These are phyloP conservation scores for Lutraria rhynchaena DNA, from an alignment of 1,140 invertebrate species.

Conservation along the genomic window DNA sequence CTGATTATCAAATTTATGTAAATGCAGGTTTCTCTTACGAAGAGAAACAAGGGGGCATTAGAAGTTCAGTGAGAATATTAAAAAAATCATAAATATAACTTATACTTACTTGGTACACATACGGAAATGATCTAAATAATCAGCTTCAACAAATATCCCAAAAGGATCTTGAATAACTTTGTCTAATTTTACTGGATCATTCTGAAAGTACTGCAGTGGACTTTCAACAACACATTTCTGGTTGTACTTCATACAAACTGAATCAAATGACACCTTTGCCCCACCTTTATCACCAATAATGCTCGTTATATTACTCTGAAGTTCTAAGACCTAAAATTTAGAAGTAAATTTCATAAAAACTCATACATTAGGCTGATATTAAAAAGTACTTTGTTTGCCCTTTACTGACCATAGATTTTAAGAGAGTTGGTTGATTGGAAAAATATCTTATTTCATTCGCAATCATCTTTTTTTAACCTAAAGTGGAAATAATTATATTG, in stretches of 20 bases:
- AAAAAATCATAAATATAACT: background rate
- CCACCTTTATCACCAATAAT: background rate
- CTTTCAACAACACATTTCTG: slow-evolving; percentile 33
- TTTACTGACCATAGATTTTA: no score
- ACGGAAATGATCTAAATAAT: slow-evolving; percentile 57
- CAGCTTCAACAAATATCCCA: slow-evolving; percentile 12
- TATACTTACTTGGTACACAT: slow-evolving; percentile 33
- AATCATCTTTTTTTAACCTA: no score
- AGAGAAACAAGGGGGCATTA: no score
- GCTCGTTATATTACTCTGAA: slow-evolving; percentile 19
- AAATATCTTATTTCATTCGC: no score
- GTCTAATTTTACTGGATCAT: slow-evolving; percentile 16
- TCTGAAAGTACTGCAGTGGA: slow-evolving; percentile 46
- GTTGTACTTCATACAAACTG: slow-evolving; percentile 26
- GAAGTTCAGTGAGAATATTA: slow-evolving; percentile 1
- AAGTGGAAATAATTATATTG: no score
- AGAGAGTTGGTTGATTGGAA: no score
- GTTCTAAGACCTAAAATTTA: slow-evolving; percentile 28
- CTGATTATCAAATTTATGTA: no score
- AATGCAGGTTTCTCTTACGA: no score
- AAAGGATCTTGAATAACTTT: slow-evolving; percentile 25
- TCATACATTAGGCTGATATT: no score
- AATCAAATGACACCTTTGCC: background rate
- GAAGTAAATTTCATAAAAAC: no score
- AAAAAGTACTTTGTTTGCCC: no score